Base-by-base conservation (phyloP, 2,797 vertebrate species). In the Adrianichthys oophorus region DNA sequence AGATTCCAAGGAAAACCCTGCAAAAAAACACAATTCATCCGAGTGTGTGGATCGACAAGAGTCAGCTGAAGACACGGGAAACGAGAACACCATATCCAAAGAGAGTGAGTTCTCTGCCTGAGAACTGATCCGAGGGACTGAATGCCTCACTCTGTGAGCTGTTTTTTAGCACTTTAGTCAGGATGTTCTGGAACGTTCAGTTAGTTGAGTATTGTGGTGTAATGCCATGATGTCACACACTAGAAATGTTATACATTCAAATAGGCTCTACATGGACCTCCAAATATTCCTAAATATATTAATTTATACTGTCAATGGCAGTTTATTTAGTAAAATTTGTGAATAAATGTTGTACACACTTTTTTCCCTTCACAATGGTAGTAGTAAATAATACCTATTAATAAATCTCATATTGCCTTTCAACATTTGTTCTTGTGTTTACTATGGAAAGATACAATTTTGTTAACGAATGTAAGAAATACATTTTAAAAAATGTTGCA, bases 201-300 rank as follows among this genome's bases (percentile, higher is more conserved):
- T 62, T 76, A 70, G 70, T 69, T 0, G 52, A 70, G 57, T 68
- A 72, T 60, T 74, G 65, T 84, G 76, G 83, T 74, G 76, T 79
- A 74, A 86, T 68, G 70, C 85, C 83, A 77, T 79, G 83, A 80
- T 89, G 85, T 84, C 90, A 73, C 80, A 67, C 62, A 67, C 48
- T 82, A 81, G 76, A 86, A 85, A 84, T 85, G 80, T 89, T 89
- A 86, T 85, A 88, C 84, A 87, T 90, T 89, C 55, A 84, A 68
- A 72, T 72, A 85, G 82, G 70, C 62, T 85, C 70, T 77, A 78
- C 71, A 84, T 85, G 84, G 82, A 85, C 75, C 72, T 85, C 50
- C 48, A 61, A 80, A 71, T 83, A 84, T 74, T 83, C 62, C 56
- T 76, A 62, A 79, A 83, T 68, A 76, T 82, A 72, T 79, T 74